phyloP scores from a whole-genome alignment of 2,888 invertebrate species.

The Tiphia femorata region DNA sequence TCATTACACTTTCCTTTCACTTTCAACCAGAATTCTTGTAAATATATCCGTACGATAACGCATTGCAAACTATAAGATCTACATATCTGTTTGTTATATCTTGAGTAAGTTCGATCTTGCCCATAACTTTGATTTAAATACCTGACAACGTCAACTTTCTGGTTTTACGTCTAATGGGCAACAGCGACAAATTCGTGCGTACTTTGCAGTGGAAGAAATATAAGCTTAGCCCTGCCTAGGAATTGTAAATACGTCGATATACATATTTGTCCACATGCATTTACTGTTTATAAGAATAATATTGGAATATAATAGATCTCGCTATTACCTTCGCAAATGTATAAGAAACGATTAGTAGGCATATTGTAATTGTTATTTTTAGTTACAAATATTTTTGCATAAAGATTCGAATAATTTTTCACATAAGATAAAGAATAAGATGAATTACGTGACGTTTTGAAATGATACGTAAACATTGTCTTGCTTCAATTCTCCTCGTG shows the following conservation, averaged over 20 bases:
- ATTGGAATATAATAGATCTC: constrained; percentile 16
- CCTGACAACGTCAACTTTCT: neutral
- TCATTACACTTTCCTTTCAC: neutral
- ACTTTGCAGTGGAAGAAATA: neutral
- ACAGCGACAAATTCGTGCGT: neutral
- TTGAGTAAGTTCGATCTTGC: neutral
- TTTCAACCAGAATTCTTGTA: constrained; percentile 5
- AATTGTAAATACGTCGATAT: constrained; percentile 25
- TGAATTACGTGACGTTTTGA: too few species aligned
- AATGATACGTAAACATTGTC: too few species aligned
- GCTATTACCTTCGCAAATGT: too few species aligned
- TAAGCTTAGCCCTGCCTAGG: constrained; percentile 3
- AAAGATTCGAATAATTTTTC: too few species aligned
- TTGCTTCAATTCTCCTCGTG: too few species aligned
- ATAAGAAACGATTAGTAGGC: too few species aligned
- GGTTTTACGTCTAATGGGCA: neutral
- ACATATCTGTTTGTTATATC: constrained; percentile 1
- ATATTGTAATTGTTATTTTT: too few species aligned
- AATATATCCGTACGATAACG: neutral
- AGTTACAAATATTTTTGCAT: too few species aligned
- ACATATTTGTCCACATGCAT: constrained; percentile 10
- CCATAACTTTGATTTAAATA: neutral
- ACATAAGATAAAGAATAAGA: too few species aligned
- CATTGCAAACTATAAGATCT: neutral
- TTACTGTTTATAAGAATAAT: constrained; percentile 14